A percentile compares a stretch with the other conserved stretches of the same genome.
phyloP scores from a whole-genome alignment of 2,888 invertebrate genomes.

The Meloe dianella region DNA sequence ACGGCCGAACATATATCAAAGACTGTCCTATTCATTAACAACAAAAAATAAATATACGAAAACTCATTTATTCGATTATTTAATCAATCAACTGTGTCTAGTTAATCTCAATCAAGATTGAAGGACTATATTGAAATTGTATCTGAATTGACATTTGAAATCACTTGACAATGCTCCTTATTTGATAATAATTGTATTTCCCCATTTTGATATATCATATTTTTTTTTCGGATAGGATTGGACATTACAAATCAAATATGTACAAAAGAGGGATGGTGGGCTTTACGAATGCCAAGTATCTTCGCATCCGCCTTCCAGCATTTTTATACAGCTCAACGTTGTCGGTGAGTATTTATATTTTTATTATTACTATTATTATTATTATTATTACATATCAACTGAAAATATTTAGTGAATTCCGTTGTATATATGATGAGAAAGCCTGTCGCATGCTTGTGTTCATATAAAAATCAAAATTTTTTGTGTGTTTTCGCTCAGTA shows the following conservation, averaged over 20 bases:
- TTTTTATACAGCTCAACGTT: constrained; percentile 83
- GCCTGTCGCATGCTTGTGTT: too few species aligned
- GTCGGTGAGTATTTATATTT: constrained; percentile 72
- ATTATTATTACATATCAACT: background rate
- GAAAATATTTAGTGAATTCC: too few species aligned
- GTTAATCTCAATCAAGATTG: background rate
- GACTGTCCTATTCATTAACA: background rate
- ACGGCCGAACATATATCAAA: background rate
- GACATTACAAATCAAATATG: constrained; percentile 89
- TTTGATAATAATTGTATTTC: background rate
- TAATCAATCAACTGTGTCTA: background rate
- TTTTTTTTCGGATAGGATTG: constrained; percentile 71
- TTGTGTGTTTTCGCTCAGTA: background rate
- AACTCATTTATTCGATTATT: too few species aligned
- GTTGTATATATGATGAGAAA: too few species aligned
- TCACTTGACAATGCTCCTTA: background rate
- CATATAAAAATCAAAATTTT: too few species aligned
- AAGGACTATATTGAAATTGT: background rate
- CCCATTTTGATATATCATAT: background rate
- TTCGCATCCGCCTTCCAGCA: constrained; percentile 88
- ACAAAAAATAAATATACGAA: background rate
- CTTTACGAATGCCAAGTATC: constrained; percentile 91
- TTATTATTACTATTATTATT: background rate
- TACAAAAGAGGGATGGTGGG: constrained; percentile 84
- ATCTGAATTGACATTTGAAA: background rate